Evolutionary conservation across 2,888 invertebrate species (phyloP), one percentile per base, ranked within the genome.

Genomic region (Vesta saturnalis): DNA sequence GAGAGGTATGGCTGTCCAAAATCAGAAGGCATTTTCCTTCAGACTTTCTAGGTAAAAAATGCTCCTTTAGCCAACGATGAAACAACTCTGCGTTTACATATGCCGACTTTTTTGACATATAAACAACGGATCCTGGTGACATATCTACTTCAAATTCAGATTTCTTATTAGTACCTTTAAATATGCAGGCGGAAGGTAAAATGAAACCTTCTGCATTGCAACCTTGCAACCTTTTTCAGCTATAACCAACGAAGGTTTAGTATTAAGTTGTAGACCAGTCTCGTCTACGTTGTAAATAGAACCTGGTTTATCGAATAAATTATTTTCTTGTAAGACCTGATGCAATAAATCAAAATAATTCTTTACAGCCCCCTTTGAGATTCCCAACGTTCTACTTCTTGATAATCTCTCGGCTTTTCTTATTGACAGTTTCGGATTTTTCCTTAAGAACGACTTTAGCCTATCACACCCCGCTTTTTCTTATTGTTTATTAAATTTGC

Each of bases 291-390:
- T n/a, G n/a, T n/a, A n/a, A n/a, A n/a, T n/a, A n/a, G n/a, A n/a
- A n/a, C n/a, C n/a, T n/a, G n/a, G n/a, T 30, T 30, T 6, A 30
- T 30, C 6, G 30, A 30, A 30, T 6, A 30, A 30, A 30, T 10
- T 30, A 30, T 30, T 30, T 30, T 10, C 30, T 30, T 30, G 30
- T 10, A 6, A 6, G 30, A 43, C 43, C 43, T 43, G 43, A 43
- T 43, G 43, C 43, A 43, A 43, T 43, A 43, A 43, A 43, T 43
- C 43, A 43, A 43, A 43, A 43, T 43, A 43, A 43, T 43, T 43
- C 43, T 43, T 43, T 43, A 43, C 12, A 43, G 12, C 12, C 14
- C 14, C 5, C 43, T 43, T 43, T 43, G 43, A 2, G n/a, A 43
- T 43, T 43, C 12, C 43, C 43, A 43, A 43, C 12, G 14, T 43